Evolutionary conservation across 2,797 vertebrate species (phyloP).

Genomic region (Rhincodon typus): DNA sequence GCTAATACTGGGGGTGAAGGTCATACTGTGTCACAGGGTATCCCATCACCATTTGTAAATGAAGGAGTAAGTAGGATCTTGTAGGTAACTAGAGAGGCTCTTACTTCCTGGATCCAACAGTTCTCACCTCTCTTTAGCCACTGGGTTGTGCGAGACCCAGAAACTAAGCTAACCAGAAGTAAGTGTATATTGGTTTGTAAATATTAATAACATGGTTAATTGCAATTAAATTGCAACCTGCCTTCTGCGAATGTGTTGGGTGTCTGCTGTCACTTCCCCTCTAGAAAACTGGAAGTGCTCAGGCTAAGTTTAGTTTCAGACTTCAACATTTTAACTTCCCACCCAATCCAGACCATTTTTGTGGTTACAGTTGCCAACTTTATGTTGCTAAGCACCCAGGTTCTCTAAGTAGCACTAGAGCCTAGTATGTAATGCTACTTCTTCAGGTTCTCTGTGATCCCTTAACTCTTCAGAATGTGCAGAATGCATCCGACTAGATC

Average conservation of each 20-base stretch:
- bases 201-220: not conserved
- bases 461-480: not conserved
- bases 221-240: not conserved
- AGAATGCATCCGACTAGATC: not conserved
- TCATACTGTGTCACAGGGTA: not conserved
- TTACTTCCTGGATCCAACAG: not conserved
- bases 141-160: not conserved
- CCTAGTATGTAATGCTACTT: not conserved
- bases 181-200: not conserved
- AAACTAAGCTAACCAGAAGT: not conserved
- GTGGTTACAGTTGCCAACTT: not conserved
- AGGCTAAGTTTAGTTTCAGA: not conserved
- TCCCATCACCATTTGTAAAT: not conserved
- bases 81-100: not conserved
- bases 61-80: not conserved
- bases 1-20: not conserved
- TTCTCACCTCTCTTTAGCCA: not conserved
- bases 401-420: not conserved
- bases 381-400: not conserved
- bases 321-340: not conserved
- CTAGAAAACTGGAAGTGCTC: not conserved
- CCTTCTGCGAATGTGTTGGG: not conserved
- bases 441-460: not conserved
- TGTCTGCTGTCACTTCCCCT: not conserved
- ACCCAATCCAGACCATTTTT: not conserved